These are phyloP conservation scores for Hippocampus barbouri DNA, from an alignment of 2,113 vertebrate genomes.

Conservation along the genomic window DNA sequence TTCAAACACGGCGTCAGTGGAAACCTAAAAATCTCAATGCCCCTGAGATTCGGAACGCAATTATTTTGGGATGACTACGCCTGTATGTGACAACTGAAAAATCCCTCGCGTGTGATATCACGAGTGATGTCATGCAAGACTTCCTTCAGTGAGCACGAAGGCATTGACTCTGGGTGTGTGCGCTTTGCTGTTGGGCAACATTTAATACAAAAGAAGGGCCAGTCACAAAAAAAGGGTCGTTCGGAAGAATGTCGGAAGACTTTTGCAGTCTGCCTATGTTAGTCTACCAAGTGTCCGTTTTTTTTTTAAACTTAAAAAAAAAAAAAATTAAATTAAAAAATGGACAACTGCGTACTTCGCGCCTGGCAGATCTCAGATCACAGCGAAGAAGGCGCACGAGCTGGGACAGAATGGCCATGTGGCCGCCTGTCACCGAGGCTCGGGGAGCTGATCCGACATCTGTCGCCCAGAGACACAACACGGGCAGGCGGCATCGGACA, in stretches of 20 bases:
- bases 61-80: not conserved
- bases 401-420: constrained; percentile 28
- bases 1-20: not conserved
- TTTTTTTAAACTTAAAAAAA: not conserved
- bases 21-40: not conserved
- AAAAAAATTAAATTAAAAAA: constrained; percentile 21
- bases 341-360: constrained; percentile 30
- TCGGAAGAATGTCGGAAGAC: not conserved
- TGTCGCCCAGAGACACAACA: constrained; percentile 25
- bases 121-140: not conserved
- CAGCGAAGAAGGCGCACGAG: constrained; percentile 30
- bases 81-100: not conserved
- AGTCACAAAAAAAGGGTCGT: not conserved
- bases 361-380: constrained; percentile 52
- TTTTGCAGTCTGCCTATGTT: too few relatives aligned
- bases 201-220: not conserved
- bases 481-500: constrained; percentile 24
- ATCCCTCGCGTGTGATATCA: not conserved
- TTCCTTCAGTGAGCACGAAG: not conserved
- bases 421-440: constrained; percentile 30
- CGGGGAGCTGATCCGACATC: constrained; percentile 50
- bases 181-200: not conserved
- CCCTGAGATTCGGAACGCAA: not conserved
- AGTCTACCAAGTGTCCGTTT: too few relatives aligned
- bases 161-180: not conserved